phyloP scores from a whole-genome alignment of 1,140 invertebrate genomes.

The Chironomus tepperi region DNA sequence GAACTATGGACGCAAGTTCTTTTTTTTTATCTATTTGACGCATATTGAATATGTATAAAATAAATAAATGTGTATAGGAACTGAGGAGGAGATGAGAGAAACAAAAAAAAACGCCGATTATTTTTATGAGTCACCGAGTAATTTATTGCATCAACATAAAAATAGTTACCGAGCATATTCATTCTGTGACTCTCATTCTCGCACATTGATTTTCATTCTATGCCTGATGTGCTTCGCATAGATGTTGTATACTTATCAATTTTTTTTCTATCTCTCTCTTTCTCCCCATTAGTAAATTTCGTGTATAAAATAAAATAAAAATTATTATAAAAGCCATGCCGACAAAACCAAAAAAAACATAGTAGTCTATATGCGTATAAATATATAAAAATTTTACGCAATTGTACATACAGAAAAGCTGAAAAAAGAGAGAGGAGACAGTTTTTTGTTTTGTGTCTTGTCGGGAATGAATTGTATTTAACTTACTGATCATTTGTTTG shows the following conservation, averaged over 20 bases:
- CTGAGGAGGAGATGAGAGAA: too few species aligned
- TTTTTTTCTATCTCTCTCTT: not conserved
- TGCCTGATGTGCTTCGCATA: not conserved
- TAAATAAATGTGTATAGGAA: too few species aligned
- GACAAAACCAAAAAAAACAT: too few species aligned
- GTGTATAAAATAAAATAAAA: too few species aligned
- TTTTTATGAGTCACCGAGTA: slow-evolving; percentile 2
- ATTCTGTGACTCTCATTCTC: not conserved
- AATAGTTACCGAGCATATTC: not conserved
- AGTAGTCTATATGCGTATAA: not conserved
- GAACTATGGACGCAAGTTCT: too few species aligned
- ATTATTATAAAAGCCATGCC: too few species aligned
- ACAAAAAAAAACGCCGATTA: not conserved
- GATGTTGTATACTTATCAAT: not conserved
- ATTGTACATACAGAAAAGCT: not conserved
- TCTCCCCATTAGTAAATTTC: not conserved
- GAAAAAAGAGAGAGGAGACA: not conserved
- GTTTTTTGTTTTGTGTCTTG: not conserved
- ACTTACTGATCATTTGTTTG: not conserved
- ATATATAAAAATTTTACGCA: not conserved
- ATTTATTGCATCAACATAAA: slow-evolving; percentile 9
- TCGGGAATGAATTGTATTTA: not conserved
- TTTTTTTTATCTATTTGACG: not conserved
- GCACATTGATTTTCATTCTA: not conserved
- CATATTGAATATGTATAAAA: too few species aligned